Evolutionary conservation across 2,113 vertebrate genomes (phyloP).

Genomic region (Donacobius atricapilla): DNA sequence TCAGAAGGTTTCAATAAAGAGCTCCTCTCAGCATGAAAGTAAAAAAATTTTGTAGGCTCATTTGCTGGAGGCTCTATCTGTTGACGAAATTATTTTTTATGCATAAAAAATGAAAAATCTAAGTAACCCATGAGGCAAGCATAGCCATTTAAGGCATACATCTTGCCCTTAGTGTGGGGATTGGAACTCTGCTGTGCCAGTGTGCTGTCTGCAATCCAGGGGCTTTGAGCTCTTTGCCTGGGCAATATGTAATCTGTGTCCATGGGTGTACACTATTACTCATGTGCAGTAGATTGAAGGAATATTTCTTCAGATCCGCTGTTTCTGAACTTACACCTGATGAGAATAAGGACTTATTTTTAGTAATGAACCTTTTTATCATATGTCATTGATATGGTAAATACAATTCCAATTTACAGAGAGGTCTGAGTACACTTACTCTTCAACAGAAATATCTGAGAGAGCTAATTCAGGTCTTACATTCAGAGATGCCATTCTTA

Average conservation of each 20-base stretch:
- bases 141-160: background rate
- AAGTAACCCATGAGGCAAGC: background rate
- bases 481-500: background rate
- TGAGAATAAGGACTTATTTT: background rate
- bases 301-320: background rate
- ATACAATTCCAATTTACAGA: background rate
- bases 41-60: background rate
- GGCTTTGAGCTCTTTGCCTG: background rate
- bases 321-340: background rate
- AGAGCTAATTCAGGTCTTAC: background rate
- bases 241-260: background rate
- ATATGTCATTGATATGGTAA: background rate
- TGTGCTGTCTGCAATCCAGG: background rate
- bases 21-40: background rate
- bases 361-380: background rate
- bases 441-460: background rate
- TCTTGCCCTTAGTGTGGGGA: background rate
- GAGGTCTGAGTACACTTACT: background rate
- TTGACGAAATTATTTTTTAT: background rate
- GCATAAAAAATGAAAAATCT: background rate
- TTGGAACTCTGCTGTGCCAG: background rate
- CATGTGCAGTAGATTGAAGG: background rate
- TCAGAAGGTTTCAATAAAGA: slow-evolving; percentile 19
- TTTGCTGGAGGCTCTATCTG: background rate
- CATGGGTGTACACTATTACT: background rate